Percentiles rank a stretch among this genome's conserved stretches.
These are phyloP conservation scores for Tipula unca DNA, from an alignment of 2,888 invertebrate species.

Conservation along the genomic window DNA sequence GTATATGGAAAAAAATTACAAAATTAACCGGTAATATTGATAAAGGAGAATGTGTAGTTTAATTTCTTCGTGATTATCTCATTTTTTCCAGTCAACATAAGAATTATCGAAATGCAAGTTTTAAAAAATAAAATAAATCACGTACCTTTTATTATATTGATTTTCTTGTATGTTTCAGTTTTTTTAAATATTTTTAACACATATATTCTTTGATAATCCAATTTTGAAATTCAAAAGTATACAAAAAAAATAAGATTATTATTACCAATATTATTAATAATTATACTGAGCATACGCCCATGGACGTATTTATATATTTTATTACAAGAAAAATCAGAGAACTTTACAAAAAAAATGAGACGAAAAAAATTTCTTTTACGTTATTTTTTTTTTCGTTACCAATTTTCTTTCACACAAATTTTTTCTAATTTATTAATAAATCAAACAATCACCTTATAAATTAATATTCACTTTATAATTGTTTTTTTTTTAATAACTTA, in stretches of 20 bases:
- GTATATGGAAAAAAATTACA: neutral
- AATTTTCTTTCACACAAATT: neutral
- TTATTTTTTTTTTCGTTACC: neutral
- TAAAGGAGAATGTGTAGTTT: neutral
- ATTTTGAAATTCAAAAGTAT: neutral
- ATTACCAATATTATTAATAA: neutral
- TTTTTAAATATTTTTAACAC: neutral
- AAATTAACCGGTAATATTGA: conserved; percentile 9
- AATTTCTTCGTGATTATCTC: neutral
- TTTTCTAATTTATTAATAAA: neutral
- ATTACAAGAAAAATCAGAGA: conserved; percentile 10
- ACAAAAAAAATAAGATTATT: neutral
- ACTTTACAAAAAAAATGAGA: conserved; percentile 2
- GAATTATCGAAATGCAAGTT: no score
- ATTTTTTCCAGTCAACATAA: no score
- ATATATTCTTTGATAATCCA: neutral
- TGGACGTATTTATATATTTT: conserved; percentile 17
- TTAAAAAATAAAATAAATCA: neutral
- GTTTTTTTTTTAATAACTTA: neutral
- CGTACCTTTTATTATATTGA: neutral
- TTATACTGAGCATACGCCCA: conserved; percentile 16
- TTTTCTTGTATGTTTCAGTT: neutral
- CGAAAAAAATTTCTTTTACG: conserved; percentile 16
- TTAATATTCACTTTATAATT: neutral
- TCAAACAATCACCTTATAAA: conserved; percentile 8